Evolutionary conservation across 2,797 vertebrate genomes (phyloP).

Genomic region (Sardinella longiceps): DNA sequence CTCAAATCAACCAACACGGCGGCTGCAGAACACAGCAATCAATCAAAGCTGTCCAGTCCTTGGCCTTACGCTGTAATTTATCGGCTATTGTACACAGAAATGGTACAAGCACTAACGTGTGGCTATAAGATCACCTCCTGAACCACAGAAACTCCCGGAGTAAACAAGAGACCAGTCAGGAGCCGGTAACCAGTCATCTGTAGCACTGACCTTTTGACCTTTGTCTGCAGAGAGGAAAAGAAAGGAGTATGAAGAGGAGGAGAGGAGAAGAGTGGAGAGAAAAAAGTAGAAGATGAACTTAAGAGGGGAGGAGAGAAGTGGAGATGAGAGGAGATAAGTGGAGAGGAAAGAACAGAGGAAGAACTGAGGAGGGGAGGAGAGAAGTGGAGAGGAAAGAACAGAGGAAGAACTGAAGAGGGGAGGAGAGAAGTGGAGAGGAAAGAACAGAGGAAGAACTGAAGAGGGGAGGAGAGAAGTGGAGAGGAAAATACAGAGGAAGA

Average conservation of each 20-base stretch:
- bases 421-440: background rate
- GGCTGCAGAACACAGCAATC: constrained; percentile 82
- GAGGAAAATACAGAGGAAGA: background rate
- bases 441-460: too few species aligned
- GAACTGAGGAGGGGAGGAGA: too few species aligned
- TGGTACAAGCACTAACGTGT: constrained; percentile 78
- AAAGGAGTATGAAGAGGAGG: too few species aligned
- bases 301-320: background rate
- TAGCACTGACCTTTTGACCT: background rate
- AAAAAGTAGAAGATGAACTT: background rate
- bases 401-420: too few species aligned
- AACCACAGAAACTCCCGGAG: constrained; percentile 34
- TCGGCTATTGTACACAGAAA: constrained; percentile 79
- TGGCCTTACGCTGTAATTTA: constrained; percentile 79
- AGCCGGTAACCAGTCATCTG: background rate
- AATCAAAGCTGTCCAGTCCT: constrained; percentile 87
- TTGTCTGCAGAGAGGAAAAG: background rate
- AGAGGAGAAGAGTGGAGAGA: background rate
- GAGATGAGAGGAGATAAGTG: too few species aligned
- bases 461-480: background rate
- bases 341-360: too few species aligned
- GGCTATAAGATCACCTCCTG: constrained; percentile 79
- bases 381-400: too few species aligned
- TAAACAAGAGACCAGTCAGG: background rate
- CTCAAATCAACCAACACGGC: constrained; percentile 82